Percentiles rank a stretch among this genome's conserved stretches.
These are phyloP conservation scores for Myiopsitta monachus DNA, from an alignment of 2,113 vertebrate species.

Conservation along the genomic window DNA sequence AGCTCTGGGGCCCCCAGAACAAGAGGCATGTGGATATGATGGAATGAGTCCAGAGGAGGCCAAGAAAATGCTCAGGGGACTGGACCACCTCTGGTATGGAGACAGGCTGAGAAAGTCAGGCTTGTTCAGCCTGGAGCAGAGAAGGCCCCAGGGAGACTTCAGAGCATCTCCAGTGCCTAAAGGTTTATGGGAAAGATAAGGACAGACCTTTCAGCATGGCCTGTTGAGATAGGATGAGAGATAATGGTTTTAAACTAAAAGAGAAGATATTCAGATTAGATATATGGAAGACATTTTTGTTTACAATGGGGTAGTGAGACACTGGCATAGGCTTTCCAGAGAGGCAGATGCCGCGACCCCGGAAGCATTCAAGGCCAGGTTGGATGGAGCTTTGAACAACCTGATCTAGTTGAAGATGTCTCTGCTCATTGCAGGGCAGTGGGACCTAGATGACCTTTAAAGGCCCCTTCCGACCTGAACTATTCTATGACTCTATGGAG, in stretches of 20 bases:
- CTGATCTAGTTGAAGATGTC: background rate
- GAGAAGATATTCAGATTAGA: background rate
- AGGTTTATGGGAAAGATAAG: background rate
- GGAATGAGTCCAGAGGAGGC: background rate
- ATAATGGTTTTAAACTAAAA: background rate
- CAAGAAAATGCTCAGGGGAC: background rate
- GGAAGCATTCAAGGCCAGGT: background rate
- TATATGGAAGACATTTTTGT: background rate
- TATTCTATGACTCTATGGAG: background rate
- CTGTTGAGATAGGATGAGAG: background rate
- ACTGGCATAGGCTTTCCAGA: background rate
- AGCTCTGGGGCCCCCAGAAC: background rate
- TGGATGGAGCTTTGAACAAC: background rate
- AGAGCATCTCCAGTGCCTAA: background rate
- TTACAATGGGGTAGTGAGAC: background rate
- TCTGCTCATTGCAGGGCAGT: background rate
- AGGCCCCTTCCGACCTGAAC: background rate
- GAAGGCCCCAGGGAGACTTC: background rate
- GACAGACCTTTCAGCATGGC: background rate
- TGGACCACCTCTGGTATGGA: background rate
- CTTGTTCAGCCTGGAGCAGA: background rate
- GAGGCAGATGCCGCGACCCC: background rate
- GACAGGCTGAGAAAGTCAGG: background rate
- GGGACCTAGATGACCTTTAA: background rate
- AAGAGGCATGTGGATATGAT: background rate